phyloP scores from a whole-genome alignment of 2,113 vertebrate genomes.

The Aspiorhynchus laticeps region DNA sequence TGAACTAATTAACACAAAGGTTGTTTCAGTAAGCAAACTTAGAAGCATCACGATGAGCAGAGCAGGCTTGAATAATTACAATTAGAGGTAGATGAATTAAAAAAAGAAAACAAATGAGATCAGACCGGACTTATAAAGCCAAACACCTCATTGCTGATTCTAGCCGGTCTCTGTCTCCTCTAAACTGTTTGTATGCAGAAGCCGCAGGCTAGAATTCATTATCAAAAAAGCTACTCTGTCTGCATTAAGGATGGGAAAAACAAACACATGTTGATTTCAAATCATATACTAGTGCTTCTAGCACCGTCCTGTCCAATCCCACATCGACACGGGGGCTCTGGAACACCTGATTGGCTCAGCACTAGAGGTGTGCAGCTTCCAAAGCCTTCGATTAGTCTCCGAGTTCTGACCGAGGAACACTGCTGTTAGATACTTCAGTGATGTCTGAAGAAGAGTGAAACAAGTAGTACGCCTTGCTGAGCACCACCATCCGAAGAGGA shows the following conservation, averaged over 20 bases:
- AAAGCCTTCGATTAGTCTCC: not conserved
- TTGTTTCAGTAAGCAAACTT: not conserved
- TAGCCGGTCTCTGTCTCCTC: constrained; percentile 27
- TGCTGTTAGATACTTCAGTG: constrained; percentile 24
- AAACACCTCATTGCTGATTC: constrained; percentile 24
- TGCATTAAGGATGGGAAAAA: constrained; percentile 33
- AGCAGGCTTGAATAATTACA: not conserved
- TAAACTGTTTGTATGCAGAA: constrained; percentile 22
- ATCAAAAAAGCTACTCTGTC: constrained; percentile 24
- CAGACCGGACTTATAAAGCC: not conserved
- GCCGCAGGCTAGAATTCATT: constrained; percentile 12
- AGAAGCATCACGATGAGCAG: constrained; percentile 13
- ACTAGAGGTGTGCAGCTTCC: constrained; percentile 8
- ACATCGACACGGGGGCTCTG: not conserved
- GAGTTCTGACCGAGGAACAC: not conserved
- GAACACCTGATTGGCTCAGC: constrained; percentile 37
- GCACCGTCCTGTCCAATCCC: not conserved
- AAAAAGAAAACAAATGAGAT: constrained; percentile 44
- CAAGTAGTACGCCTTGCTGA: constrained; percentile 17
- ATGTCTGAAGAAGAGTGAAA: constrained; percentile 10
- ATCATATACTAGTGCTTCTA: constrained; percentile 12
- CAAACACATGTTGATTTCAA: constrained; percentile 37
- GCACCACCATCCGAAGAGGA: not conserved
- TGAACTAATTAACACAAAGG: not conserved
- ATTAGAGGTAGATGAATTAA: constrained; percentile 40